Evolutionary conservation across 1,140 invertebrate species (phyloP).

Genomic region (Paralvinella palmiformis): DNA sequence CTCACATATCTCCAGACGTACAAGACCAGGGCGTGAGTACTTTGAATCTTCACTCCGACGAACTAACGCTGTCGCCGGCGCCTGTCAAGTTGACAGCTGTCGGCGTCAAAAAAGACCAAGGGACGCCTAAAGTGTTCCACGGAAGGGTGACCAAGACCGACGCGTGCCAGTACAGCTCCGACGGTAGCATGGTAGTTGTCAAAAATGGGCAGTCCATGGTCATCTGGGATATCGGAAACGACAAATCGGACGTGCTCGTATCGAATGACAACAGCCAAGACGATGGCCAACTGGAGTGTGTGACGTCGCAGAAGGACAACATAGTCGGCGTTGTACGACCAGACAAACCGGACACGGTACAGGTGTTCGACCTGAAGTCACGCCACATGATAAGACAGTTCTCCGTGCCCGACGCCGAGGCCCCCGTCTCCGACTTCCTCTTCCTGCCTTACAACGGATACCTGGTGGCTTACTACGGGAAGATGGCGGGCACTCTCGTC

Average conservation of each 20-base stretch:
- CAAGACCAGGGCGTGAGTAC: no score
- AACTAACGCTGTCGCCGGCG: no score
- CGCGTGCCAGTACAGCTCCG: no score
- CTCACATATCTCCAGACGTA: no score
- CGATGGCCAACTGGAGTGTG: background rate
- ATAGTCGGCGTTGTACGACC: conserved; percentile 8
- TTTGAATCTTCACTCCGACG: no score
- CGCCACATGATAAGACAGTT: background rate
- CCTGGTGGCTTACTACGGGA: conserved; percentile 7
- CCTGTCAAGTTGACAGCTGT: no score
- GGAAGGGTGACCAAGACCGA: no score
- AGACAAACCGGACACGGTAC: background rate
- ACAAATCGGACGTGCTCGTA: no score
- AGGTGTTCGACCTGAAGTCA: conserved; percentile 12
- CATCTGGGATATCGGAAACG: no score
- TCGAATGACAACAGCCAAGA: background rate
- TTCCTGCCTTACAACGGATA: conserved; percentile 12
- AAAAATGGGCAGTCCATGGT: background rate
- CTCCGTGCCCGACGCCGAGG: background rate
- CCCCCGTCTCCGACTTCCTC: conserved; percentile 5
- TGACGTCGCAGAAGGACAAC: conserved; percentile 4
- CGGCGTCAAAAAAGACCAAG: no score
- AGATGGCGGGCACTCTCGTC: conserved; percentile 8
- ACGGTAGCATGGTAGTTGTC: background rate
- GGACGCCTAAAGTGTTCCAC: no score